Conservation (phyloP, 2,113 vertebrate species). For the Sula dactylatra region DNA sequence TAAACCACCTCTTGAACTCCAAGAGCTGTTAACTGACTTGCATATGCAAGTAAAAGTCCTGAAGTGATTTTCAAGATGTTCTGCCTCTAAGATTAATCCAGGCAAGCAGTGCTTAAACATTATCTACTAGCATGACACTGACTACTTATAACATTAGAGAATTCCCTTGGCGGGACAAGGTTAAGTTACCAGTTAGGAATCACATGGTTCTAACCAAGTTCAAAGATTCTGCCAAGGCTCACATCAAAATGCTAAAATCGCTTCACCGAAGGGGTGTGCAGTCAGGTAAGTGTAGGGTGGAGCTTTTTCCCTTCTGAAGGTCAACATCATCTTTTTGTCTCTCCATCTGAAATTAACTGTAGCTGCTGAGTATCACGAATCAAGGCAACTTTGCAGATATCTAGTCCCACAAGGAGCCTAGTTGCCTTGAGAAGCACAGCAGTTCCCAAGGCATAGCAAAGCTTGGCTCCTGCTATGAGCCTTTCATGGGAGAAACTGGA, state of each 20-base stretch:
- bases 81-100: background rate
- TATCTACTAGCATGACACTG: background rate
- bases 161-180: background rate
- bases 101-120: background rate
- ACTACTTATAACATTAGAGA: background rate
- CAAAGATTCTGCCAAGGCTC: background rate
- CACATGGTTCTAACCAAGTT: accelerated
- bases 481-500: background rate
- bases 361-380: background rate
- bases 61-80: background rate
- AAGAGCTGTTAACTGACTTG: background rate
- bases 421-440: background rate
- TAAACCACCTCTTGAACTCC: background rate
- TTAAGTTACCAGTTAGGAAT: background rate
- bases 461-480: background rate
- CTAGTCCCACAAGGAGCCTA: background rate
- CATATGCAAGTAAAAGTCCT: background rate
- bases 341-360: background rate
- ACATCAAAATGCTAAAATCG: background rate
- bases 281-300: background rate
- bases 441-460: background rate
- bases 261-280: background rate
- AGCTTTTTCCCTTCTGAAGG: background rate
- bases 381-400: background rate
- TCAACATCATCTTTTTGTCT: background rate